A percentile compares a stretch with the other conserved stretches of the same genome.
These are phyloP conservation scores for Ceyx margarethae DNA, from an alignment of 2,113 vertebrate species.

Conservation along the genomic window DNA sequence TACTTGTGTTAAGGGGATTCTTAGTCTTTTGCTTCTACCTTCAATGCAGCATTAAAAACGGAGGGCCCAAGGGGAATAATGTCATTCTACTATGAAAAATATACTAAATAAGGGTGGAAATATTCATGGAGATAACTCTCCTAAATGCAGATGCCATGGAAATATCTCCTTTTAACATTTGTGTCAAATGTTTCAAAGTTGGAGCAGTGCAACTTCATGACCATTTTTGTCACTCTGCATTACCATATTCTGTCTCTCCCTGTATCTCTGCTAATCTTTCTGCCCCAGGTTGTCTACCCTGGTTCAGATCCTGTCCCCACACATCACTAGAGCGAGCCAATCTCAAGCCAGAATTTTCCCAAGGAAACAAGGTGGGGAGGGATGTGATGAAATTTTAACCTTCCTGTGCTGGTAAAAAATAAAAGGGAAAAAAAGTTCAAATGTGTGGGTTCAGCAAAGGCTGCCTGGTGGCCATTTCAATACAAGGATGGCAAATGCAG, in stretches of 20 bases:
- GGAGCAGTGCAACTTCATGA: conserved; percentile 38
- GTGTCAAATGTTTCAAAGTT: conserved; percentile 67
- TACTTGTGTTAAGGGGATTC: conserved; percentile 32
- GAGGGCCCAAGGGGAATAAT: conserved; percentile 44
- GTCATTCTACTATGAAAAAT: conserved; percentile 56
- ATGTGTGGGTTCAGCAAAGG: not conserved
- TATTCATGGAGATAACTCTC: conserved; percentile 57
- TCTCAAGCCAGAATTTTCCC: not conserved
- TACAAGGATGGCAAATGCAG: not conserved
- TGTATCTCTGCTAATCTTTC: conserved; percentile 1
- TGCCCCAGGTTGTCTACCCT: not conserved
- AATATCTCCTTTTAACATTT: conserved; percentile 65
- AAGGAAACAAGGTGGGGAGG: not conserved
- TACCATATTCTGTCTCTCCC: not conserved
- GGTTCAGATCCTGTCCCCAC: not conserved
- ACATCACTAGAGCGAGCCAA: not conserved
- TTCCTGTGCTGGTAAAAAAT: not conserved
- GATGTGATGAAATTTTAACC: not conserved
- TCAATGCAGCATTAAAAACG: conserved; percentile 33
- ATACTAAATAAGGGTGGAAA: conserved; percentile 63
- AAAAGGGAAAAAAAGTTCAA: not conserved
- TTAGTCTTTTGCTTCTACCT: conserved; percentile 44
- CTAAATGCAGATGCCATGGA: conserved; percentile 64
- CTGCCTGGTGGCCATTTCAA: not conserved
- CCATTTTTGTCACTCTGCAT: conserved; percentile 47